A percentile compares a stretch with the other conserved stretches of the same genome.
These are phyloP conservation scores for Lycophotia porphyrea DNA, from an alignment of 2,888 invertebrate genomes.

Conservation along the genomic window DNA sequence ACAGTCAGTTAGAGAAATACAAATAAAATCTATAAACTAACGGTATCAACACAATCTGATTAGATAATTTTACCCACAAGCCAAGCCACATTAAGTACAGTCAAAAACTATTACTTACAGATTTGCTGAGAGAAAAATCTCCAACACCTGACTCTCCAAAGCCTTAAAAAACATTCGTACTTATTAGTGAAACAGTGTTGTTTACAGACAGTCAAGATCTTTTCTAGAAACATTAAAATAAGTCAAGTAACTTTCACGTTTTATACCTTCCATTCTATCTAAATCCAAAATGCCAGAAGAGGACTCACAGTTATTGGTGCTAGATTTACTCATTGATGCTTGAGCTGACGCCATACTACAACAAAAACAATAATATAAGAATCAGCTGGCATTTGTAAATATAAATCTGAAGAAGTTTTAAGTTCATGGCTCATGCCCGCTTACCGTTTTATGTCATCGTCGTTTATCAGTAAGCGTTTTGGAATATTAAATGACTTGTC, in stretches of 20 bases:
- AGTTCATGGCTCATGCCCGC: constrained; percentile 31
- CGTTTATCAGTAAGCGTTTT: constrained; percentile 69
- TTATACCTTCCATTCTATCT: constrained; percentile 82
- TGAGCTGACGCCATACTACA: constrained; percentile 69
- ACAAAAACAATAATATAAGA: constrained; percentile 56
- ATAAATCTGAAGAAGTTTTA: background rate
- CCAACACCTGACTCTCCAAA: constrained; percentile 81
- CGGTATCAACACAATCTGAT: background rate
- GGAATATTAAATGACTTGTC: constrained; percentile 79
- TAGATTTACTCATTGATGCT: constrained; percentile 52
- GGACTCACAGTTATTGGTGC: constrained; percentile 72
- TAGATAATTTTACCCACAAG: background rate
- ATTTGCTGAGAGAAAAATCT: constrained; percentile 79
- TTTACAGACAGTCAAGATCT: background rate
- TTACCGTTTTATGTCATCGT: constrained; percentile 76
- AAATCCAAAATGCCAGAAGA: constrained; percentile 86
- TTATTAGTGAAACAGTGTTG: background rate
- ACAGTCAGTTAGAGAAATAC: background rate
- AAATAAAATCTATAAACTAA: background rate
- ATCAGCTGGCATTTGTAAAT: constrained; percentile 58
- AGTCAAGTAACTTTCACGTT: background rate
- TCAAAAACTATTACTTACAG: constrained; percentile 73
- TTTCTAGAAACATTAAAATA: background rate
- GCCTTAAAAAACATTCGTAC: constrained; percentile 68
- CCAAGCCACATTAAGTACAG: background rate